phyloP scores from a whole-genome alignment of 2,113 vertebrate species.

The Rhinolophus sinicus region DNA sequence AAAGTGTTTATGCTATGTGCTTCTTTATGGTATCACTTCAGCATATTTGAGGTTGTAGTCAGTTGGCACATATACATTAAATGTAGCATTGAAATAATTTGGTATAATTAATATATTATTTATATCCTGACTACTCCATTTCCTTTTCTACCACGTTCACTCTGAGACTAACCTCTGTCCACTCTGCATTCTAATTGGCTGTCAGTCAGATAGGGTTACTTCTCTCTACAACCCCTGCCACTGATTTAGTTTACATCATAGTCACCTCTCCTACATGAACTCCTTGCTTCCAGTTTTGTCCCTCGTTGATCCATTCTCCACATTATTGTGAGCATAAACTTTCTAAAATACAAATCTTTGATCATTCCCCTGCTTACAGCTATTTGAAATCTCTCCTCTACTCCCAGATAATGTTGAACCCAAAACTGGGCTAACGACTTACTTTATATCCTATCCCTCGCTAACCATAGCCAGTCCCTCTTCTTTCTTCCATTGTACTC shows the following conservation, averaged over 20 bases:
- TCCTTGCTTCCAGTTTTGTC: neutral
- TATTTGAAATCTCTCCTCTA: neutral
- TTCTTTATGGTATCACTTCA: neutral
- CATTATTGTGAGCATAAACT: neutral
- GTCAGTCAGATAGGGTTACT: neutral
- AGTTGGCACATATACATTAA: neutral
- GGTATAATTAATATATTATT: neutral
- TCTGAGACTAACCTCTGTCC: neutral
- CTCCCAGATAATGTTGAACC: neutral
- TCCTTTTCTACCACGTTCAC: neutral
- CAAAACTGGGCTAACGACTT: neutral
- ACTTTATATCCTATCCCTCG: neutral
- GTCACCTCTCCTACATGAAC: neutral
- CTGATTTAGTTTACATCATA: neutral
- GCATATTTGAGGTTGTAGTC: neutral
- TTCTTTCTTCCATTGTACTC: neutral
- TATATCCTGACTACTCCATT: neutral
- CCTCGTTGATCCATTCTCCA: neutral
- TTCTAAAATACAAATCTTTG: slow-evolving; percentile 36
- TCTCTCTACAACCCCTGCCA: neutral
- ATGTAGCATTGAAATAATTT: neutral
- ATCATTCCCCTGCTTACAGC: neutral
- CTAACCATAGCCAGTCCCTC: neutral
- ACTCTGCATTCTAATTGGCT: neutral
- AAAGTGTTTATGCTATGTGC: neutral